phyloP scores from a whole-genome alignment of 2,888 invertebrate species.

The Drosophila mimica region DNA sequence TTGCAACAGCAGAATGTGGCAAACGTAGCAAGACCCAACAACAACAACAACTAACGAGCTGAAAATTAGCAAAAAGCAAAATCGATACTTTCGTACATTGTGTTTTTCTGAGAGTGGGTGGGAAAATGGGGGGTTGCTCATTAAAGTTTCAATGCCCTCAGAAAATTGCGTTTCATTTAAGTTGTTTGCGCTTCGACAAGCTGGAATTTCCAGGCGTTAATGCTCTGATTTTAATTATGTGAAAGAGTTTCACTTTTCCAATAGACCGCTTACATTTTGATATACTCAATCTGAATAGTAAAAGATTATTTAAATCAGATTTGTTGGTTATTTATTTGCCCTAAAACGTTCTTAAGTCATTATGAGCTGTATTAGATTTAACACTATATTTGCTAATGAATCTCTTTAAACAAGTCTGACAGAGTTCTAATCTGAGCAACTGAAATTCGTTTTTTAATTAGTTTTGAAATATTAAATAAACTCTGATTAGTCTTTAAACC shows the following conservation, averaged over 20 bases:
- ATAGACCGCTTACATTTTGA: neutral
- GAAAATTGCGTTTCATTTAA: constrained; percentile 54
- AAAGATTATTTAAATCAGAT: neutral
- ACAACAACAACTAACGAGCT: constrained; percentile 57
- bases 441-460: neutral
- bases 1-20: constrained; percentile 59
- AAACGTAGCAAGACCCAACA: constrained; percentile 34
- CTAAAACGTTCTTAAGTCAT: neutral
- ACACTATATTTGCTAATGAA: neutral
- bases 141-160: constrained; percentile 60
- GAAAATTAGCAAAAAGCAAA: constrained; percentile 73
- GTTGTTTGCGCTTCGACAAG: constrained; percentile 7
- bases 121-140: constrained; percentile 27
- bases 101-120: constrained; percentile 19
- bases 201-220: constrained; percentile 22
- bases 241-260: constrained; percentile 4
- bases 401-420: neutral
- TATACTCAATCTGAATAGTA: neutral
- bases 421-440: neutral
- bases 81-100: constrained; percentile 57
- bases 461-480: no score
- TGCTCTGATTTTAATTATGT: constrained; percentile 29
- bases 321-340: neutral
- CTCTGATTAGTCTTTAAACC: neutral
- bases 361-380: neutral